A percentile compares a stretch with the other conserved stretches of the same genome.
Conservation (phyloP, 2,113 vertebrate species). For the Echinops telfairi region DNA sequence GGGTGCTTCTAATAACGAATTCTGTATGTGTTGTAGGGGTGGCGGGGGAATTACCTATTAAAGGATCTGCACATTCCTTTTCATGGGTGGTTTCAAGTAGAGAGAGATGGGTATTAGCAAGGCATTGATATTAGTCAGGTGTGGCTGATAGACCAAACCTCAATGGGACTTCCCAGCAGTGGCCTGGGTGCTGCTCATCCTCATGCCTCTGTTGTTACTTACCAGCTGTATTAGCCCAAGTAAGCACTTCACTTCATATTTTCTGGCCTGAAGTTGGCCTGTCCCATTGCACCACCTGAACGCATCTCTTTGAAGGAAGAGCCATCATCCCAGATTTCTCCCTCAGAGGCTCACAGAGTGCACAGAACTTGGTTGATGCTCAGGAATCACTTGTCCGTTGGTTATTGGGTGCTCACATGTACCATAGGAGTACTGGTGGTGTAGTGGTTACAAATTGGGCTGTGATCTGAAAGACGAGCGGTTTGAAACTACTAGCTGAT, state of each 20-base stretch:
- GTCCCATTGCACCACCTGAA: background rate
- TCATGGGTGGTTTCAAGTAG: background rate
- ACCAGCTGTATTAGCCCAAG: background rate
- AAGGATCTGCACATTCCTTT: constrained; percentile 8
- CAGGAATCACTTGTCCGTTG: constrained; percentile 16
- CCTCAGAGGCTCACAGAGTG: background rate
- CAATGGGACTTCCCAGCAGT: background rate
- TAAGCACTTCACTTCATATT: background rate
- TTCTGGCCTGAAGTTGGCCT: background rate
- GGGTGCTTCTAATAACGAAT: constrained; percentile 28
- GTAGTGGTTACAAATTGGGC: too few species aligned
- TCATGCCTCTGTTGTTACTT: background rate
- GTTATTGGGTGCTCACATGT: background rate
- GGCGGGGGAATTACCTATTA: too few species aligned
- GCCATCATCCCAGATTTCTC: background rate
- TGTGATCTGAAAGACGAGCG: too few species aligned
- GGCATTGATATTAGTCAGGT: background rate
- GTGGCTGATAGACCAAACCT: background rate
- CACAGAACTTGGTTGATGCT: background rate
- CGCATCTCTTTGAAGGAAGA: constrained; percentile 23
- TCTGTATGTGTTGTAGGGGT: background rate
- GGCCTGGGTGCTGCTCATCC: background rate
- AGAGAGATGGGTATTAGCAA: background rate
- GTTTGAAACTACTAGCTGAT: too few species aligned
- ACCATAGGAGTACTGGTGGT: too few species aligned